Conservation (phyloP, 2,797 vertebrate species). For the Yasuhikotakia modesta region DNA sequence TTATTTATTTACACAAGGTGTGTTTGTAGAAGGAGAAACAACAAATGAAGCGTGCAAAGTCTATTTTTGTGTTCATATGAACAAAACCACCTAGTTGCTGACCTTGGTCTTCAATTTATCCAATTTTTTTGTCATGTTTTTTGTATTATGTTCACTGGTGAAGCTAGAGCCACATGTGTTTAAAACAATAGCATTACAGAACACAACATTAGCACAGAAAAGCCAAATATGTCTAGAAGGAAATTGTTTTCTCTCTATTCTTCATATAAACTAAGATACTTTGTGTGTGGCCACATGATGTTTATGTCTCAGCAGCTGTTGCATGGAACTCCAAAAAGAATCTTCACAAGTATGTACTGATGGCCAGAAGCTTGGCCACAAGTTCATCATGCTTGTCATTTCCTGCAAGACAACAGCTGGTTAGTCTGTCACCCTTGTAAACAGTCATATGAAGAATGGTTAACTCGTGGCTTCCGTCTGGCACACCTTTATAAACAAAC, state of each 20-base stretch:
- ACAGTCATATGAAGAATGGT: not conserved
- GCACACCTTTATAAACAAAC: constrained; percentile 2
- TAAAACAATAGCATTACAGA: not conserved
- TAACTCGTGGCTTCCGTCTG: not conserved
- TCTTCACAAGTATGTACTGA: not conserved
- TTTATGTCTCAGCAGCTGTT: not conserved
- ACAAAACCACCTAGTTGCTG: not conserved
- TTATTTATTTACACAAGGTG: constrained; percentile 2
- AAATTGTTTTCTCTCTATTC: not conserved
- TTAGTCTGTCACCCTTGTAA: not conserved
- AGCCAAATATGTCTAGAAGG: not conserved
- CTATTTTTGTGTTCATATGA: not conserved
- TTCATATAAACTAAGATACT: not conserved
- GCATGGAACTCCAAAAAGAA: not conserved
- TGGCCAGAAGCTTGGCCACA: not conserved
- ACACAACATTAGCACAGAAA: not conserved
- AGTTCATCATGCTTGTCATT: not conserved
- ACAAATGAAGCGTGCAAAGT: not conserved
- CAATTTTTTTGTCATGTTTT: not conserved
- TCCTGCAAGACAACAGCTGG: not conserved
- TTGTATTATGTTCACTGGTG: not conserved
- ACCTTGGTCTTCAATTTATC: not conserved
- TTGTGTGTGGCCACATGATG: not conserved
- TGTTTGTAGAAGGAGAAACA: not conserved
- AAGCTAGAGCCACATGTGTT: not conserved